phyloP scores from a whole-genome alignment of 2,113 vertebrate species.

The Lanius collurio region DNA sequence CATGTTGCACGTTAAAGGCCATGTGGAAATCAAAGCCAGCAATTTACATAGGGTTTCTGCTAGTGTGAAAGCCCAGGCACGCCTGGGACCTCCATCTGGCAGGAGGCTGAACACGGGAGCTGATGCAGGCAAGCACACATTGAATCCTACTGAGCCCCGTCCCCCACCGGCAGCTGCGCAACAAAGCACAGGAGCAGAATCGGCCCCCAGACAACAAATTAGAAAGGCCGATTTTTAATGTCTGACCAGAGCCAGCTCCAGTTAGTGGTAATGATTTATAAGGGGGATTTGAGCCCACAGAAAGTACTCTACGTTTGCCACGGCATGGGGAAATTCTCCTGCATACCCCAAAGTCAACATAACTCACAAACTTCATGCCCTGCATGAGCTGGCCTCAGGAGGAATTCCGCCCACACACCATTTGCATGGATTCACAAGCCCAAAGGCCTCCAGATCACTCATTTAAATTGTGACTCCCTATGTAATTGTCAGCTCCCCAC shows the following conservation, averaged over 20 bases:
- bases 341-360: background rate
- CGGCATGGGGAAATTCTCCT: background rate
- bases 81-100: background rate
- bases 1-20: background rate
- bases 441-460: background rate
- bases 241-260: background rate
- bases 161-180: background rate
- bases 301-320: background rate
- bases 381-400: accelerated
- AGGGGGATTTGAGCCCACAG: background rate
- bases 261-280: background rate
- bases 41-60: background rate
- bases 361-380: background rate
- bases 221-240: background rate
- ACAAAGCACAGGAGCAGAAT: background rate
- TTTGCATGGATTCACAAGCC: background rate
- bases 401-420: background rate
- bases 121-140: background rate
- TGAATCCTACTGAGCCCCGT: background rate
- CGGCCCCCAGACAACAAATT: background rate
- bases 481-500: background rate
- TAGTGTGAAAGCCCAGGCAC: background rate
- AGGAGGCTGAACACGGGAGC: background rate
- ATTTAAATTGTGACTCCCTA: background rate
- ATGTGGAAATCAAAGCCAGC: background rate